Evolutionary conservation across 2,797 vertebrate species (phyloP).

Genomic region (Syncerus caffer): DNA sequence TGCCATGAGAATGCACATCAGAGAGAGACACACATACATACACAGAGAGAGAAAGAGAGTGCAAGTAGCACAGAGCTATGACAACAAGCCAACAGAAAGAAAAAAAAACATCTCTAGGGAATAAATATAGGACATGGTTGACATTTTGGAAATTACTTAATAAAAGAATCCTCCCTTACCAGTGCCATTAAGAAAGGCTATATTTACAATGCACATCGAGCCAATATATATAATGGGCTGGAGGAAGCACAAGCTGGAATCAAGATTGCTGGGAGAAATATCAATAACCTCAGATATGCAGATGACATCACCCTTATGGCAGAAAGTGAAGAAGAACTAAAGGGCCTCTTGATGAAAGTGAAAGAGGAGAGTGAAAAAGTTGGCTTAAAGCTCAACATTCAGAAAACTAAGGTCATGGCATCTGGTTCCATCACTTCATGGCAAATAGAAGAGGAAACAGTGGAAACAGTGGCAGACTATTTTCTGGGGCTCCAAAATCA

Average conservation of each 20-base stretch:
- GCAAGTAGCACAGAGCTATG: background rate
- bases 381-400: background rate
- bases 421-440: background rate
- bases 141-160: conserved; percentile 14
- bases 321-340: background rate
- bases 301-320: background rate
- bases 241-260: background rate
- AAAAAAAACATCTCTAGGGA: background rate
- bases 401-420: background rate
- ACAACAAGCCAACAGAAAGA: background rate
- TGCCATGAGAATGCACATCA: background rate
- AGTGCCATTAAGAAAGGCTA: background rate
- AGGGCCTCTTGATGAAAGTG: background rate
- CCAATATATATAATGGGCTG: background rate
- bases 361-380: background rate
- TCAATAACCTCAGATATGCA: background rate
- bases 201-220: background rate
- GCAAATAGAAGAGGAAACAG: background rate
- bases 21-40: background rate
- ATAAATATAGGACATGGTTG: background rate
- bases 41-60: background rate
- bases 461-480: background rate
- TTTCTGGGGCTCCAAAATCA: fast-evolving
- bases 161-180: background rate
- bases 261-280: fast-evolving